phyloP scores from a whole-genome alignment of 1,140 invertebrate species.

The Notospermus geniculatus region DNA sequence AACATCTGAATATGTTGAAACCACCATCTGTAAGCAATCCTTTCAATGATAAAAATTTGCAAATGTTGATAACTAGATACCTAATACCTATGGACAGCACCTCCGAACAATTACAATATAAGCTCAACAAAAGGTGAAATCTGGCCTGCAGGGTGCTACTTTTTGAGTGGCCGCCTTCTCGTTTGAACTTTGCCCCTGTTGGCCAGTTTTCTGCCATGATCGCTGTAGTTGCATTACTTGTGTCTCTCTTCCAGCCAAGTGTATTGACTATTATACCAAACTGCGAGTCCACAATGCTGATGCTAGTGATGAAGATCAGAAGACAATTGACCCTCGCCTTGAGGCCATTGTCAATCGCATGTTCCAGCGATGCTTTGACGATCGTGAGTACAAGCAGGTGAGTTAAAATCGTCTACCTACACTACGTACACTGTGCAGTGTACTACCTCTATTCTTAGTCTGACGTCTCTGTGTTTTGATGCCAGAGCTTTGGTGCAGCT shows the following conservation, averaged over 20 bases:
- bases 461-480: too few species aligned
- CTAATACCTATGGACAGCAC: neutral
- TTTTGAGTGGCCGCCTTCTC: too few species aligned
- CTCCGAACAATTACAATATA: neutral
- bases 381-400: slow-evolving; percentile 85
- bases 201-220: too few species aligned
- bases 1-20: slow-evolving; percentile 93
- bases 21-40: slow-evolving; percentile 80
- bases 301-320: slow-evolving; percentile 64
- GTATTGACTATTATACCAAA: slow-evolving; percentile 92
- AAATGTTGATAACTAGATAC: too few species aligned
- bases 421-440: too few species aligned
- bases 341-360: slow-evolving; percentile 95
- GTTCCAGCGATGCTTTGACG: slow-evolving; percentile 92
- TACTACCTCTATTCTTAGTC: too few species aligned
- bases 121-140: too few species aligned
- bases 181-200: too few species aligned
- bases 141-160: too few species aligned
- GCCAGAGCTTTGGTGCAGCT: too few species aligned
- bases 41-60: too few species aligned
- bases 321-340: slow-evolving; percentile 77
- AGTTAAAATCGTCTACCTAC: neutral
- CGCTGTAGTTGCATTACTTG: too few species aligned
- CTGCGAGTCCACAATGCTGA: slow-evolving; percentile 67
- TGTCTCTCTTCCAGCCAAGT: slow-evolving; percentile 65